Base-by-base conservation (phyloP, 2,797 vertebrate species). In the Hippocampus kuda region DNA sequence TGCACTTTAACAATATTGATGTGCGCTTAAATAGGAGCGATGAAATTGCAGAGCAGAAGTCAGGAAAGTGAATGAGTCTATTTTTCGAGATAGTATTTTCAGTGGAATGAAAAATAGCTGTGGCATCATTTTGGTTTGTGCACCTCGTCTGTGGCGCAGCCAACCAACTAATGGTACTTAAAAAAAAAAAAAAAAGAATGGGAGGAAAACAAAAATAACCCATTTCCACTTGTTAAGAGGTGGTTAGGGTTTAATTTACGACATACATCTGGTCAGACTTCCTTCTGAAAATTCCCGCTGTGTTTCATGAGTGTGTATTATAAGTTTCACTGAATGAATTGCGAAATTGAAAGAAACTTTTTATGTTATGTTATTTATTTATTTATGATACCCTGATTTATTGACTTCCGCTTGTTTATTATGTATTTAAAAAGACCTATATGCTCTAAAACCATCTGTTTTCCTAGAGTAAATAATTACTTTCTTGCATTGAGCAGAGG, bases 21-120 rank as follows among this genome's bases (percentile, higher is more conserved):
- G 86, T 84, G 84, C 84, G 85, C 86, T 87, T 87, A 89, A 88
- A 88, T 82, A 83, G 81, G 80, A 83, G 81, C 84, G 80, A 81
- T 86, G 85, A 86, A 87, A 83, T 86, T 86, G 83, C 83, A 75
- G 18, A 51, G 81, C 78, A 83, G 88, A 84, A 88, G 89, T 85
- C 88, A 86, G 85, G 80, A 81, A 86, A 82, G 84, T 82, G 82
- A 88, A 84, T 78, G 77, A 81, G 79, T 70, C 78, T 83, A 81
- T 77, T 79, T 83, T 77, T 85, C 34, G 78, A 84, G 81, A 87
- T 77, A 77, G 2, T 59, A 16, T 59, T 59, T 59, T 82, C 72
- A 73, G 66, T 65, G 42, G 80, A 75, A 88, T 88, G 86, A 90
- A 87, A 89, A 89, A 90, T 87, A 75, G 81, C 79, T 82, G 68